phyloP scores from a whole-genome alignment of 1,140 invertebrate species.

The Hydropsyche tenuis region DNA sequence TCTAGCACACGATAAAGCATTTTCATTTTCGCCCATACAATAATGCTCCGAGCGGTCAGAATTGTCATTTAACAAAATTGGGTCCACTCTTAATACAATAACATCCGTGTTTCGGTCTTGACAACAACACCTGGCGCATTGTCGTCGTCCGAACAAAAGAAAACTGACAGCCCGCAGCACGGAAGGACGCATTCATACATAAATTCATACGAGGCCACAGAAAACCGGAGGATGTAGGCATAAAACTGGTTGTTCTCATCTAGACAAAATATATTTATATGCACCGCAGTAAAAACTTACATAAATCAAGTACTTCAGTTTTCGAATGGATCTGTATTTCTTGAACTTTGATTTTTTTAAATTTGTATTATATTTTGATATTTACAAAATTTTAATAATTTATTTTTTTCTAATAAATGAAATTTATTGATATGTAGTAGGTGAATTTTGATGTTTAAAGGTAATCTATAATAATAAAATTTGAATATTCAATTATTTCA shows the following conservation, averaged over 20 bases:
- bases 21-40: too few species aligned
- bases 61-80: slow-evolving; percentile 21
- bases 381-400: too few species aligned
- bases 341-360: too few species aligned
- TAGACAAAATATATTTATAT: slow-evolving; percentile 25
- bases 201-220: neutral
- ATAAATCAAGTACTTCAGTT: slow-evolving; percentile 10
- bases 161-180: neutral
- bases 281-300: slow-evolving; percentile 26
- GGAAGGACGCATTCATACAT: slow-evolving; percentile 6
- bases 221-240: neutral
- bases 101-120: neutral
- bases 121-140: neutral
- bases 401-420: too few species aligned
- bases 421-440: too few species aligned
- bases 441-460: too few species aligned
- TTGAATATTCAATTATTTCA: too few species aligned
- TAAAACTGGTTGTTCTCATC: slow-evolving; percentile 1
- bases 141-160: neutral
- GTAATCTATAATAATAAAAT: too few species aligned
- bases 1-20: too few species aligned
- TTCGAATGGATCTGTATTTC: neutral
- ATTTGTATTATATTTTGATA: too few species aligned
- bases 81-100: slow-evolving; percentile 23
- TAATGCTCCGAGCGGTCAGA: neutral